Percentiles rank a stretch among this genome's conserved stretches.
Evolutionary conservation across 2,113 vertebrate genomes (phyloP).

Genomic region (Oxyura jamaicensis): DNA sequence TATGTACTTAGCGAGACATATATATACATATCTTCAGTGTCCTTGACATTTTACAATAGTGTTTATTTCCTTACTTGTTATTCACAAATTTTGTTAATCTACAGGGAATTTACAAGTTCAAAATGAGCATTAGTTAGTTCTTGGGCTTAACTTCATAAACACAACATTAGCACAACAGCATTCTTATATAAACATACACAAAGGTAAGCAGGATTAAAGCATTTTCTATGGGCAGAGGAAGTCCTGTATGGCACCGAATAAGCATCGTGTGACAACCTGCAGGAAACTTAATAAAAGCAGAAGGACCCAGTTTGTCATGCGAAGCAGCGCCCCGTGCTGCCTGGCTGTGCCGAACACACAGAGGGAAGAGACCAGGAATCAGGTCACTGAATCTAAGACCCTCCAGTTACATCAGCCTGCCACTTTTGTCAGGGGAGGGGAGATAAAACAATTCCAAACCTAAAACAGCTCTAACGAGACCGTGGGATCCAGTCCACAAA

Average conservation of each 20-base stretch:
- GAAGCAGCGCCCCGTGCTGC: background rate
- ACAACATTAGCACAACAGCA: background rate
- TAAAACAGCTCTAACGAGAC: background rate
- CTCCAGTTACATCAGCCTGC: background rate
- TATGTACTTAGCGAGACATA: constrained; percentile 10
- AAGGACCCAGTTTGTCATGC: accelerated
- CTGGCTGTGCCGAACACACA: accelerated
- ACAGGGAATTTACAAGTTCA: constrained; percentile 5
- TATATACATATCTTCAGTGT: background rate
- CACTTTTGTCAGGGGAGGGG: background rate
- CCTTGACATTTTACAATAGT: constrained; percentile 35
- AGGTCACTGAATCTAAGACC: background rate
- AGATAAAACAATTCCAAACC: background rate
- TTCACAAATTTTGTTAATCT: constrained; percentile 1
- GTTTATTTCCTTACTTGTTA: constrained; percentile 26
- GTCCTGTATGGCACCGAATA: background rate
- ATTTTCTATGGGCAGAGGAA: background rate
- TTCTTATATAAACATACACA: background rate
- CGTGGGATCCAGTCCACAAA: background rate
- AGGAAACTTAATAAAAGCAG: background rate
- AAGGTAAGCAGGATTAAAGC: background rate
- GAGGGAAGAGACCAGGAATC: background rate
- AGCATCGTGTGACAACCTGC: background rate
- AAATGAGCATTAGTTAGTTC: background rate
- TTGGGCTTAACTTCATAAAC: background rate